Percentiles rank a stretch among this genome's conserved stretches.
These are phyloP conservation scores for Sesamia inferens DNA, from an alignment of 2,888 invertebrate genomes.

Conservation along the genomic window DNA sequence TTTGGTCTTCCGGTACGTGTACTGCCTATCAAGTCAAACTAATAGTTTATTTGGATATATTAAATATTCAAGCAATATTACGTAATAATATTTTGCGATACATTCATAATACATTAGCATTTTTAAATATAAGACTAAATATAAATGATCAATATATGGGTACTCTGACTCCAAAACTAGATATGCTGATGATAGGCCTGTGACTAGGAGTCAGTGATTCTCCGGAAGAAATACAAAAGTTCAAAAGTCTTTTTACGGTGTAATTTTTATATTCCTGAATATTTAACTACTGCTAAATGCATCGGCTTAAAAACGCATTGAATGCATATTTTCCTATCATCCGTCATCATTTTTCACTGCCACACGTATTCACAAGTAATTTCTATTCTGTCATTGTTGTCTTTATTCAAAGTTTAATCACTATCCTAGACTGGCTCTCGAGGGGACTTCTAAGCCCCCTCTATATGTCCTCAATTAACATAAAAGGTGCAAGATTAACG, in stretches of 20 bases:
- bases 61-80: too few relatives aligned
- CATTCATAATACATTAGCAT: too few relatives aligned
- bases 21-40: too few relatives aligned
- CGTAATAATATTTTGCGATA: too few relatives aligned
- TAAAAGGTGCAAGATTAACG: constrained; percentile 62
- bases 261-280: too few relatives aligned
- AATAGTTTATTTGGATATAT: too few relatives aligned
- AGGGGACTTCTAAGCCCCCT: constrained; percentile 50
- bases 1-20: too few relatives aligned
- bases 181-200: too few relatives aligned
- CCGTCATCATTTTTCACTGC: constrained; percentile 34
- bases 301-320: neutral
- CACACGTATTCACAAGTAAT: constrained; percentile 39
- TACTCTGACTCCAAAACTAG: too few relatives aligned
- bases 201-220: neutral
- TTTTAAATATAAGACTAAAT: too few relatives aligned
- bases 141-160: too few relatives aligned
- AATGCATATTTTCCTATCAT: constrained; percentile 12
- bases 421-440: constrained; percentile 36
- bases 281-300: neutral
- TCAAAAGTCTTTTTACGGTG: neutral
- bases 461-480: constrained; percentile 55
- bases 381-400: constrained; percentile 44
- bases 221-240: neutral
- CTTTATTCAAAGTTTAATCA: constrained; percentile 54